These are phyloP conservation scores for Tetropium fuscum DNA, from an alignment of 2,888 invertebrate genomes.

Conservation along the genomic window DNA sequence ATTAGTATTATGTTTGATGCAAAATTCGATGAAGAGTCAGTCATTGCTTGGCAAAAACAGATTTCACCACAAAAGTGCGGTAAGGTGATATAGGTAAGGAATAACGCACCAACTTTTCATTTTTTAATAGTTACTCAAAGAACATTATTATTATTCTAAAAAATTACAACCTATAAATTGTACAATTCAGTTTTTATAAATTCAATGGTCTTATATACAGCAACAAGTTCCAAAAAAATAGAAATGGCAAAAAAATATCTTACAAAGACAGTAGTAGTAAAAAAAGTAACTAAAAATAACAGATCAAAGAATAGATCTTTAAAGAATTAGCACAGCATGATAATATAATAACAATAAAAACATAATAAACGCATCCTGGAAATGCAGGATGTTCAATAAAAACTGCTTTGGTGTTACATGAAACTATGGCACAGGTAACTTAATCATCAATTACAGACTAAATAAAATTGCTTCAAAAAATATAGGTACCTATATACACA, in stretches of 20 bases:
- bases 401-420: constrained; percentile 22
- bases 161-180: constrained; percentile 50
- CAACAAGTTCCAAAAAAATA: constrained; percentile 32
- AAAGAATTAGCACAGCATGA: constrained; percentile 19
- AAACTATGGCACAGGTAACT: constrained; percentile 27
- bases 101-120: constrained; percentile 7
- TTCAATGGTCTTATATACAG: constrained; percentile 36
- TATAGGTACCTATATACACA: not conserved
- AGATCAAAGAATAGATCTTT: constrained; percentile 26
- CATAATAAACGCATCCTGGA: constrained; percentile 2
- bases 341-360: constrained; percentile 18
- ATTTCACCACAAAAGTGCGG: no score
- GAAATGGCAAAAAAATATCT: constrained; percentile 36
- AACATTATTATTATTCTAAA: constrained; percentile 41
- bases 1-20: no score
- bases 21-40: no score
- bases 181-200: constrained; percentile 44
- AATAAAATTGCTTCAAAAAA: constrained; percentile 10
- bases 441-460: constrained; percentile 17
- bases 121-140: constrained; percentile 30
- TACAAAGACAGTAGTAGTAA: constrained; percentile 29
- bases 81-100: not conserved
- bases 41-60: no score
- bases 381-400: constrained; percentile 13
- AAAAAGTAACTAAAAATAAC: constrained; percentile 30